Evolutionary conservation across 2,797 vertebrate genomes (phyloP).

Genomic region (Gallinago stenura): DNA sequence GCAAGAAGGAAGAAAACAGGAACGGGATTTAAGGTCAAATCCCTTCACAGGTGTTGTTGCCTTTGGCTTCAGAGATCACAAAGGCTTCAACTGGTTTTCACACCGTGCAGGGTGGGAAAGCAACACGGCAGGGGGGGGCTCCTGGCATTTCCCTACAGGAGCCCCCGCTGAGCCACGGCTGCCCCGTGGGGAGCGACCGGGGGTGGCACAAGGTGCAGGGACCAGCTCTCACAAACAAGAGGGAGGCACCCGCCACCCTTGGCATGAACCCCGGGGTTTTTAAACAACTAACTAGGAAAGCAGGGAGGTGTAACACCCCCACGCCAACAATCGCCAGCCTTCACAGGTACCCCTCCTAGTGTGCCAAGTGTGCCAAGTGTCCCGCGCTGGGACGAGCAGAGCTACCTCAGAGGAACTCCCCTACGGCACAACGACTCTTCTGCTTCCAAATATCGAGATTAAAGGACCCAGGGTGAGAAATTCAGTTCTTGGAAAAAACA

Average conservation of each 20-base stretch:
- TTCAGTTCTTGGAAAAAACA: not conserved
- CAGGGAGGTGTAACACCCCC: not conserved
- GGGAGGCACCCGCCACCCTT: not conserved
- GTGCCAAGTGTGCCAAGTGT: not conserved
- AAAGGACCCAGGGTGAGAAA: not conserved
- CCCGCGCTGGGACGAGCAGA: not conserved
- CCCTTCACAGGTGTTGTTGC: not conserved
- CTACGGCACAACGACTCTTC: not conserved
- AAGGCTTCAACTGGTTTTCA: not conserved
- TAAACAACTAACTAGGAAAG: not conserved
- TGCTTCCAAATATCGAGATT: not conserved
- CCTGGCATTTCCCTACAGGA: too few species aligned
- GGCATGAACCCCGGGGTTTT: not conserved
- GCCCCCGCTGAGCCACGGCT: too few species aligned
- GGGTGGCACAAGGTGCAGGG: not conserved
- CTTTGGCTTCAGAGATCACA: not conserved
- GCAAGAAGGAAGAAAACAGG: not conserved
- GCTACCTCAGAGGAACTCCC: not conserved
- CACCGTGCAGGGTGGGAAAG: not conserved
- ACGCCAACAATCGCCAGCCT: not conserved
- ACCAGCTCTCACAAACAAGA: not conserved
- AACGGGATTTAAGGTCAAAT: not conserved
- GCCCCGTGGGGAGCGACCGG: too few species aligned
- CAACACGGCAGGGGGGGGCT: not conserved
- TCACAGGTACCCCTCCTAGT: not conserved